Percentiles rank a stretch among this genome's conserved stretches.
Conservation (phyloP, 2,888 invertebrate species). For the Sinodicranocentrus sp. region DNA sequence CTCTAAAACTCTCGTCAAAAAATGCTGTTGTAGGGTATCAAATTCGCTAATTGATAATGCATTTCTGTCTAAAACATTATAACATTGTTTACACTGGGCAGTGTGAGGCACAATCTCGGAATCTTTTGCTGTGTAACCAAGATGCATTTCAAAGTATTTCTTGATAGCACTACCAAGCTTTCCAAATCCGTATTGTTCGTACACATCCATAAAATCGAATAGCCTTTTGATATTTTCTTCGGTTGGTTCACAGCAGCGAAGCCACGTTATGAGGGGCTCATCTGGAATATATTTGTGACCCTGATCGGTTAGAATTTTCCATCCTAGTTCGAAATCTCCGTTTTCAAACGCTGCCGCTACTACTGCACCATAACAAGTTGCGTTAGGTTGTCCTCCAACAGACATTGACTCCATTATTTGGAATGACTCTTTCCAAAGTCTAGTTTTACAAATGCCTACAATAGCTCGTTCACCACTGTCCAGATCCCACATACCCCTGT, state of each 20-base stretch:
- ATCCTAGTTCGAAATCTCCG: conserved; percentile 82
- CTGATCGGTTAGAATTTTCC: conserved; percentile 82
- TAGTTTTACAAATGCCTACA: conserved; percentile 83
- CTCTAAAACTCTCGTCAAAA: conserved; percentile 85
- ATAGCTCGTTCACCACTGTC: conserved; percentile 83
- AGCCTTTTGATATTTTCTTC: conserved; percentile 81
- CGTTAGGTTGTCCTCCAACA: conserved; percentile 75
- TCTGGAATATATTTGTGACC: conserved; percentile 80
- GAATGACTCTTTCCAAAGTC: conserved; percentile 83
- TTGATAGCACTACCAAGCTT: conserved; percentile 78
- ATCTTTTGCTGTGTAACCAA: conserved; percentile 59
- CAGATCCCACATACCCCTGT: conserved; percentile 82
- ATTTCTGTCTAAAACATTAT: no score
- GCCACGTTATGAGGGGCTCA: conserved; percentile 81
- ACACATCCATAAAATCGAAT: conserved; percentile 81
- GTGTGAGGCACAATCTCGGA: conserved; percentile 30
- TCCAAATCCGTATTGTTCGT: conserved; percentile 77
- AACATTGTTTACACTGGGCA: no score
- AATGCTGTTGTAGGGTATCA: conserved; percentile 81
- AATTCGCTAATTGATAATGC: conserved; percentile 83
- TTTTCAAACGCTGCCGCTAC: conserved; percentile 83
- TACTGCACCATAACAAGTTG: conserved; percentile 79
- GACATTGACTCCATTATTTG: conserved; percentile 83
- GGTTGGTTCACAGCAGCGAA: conserved; percentile 80
- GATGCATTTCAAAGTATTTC: conserved; percentile 56